phyloP scores from a whole-genome alignment of 2,113 vertebrate genomes.

The Crotophaga sulcirostris region DNA sequence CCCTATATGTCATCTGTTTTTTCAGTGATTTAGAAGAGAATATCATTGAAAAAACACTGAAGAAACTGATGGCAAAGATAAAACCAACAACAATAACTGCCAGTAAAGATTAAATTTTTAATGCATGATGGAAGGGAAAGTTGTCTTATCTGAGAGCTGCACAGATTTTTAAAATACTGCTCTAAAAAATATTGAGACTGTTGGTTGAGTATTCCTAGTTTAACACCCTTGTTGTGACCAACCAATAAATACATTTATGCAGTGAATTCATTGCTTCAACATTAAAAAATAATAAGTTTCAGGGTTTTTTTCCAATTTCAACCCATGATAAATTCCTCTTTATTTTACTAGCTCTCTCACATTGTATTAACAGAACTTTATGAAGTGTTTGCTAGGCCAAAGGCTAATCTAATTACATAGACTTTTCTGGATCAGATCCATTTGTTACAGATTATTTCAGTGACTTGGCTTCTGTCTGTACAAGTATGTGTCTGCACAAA shows the following conservation, averaged over 20 bases:
- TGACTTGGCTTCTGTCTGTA: constrained; percentile 13
- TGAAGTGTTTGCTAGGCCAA: constrained; percentile 48
- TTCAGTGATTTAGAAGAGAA: neutral
- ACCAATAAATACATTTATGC: neutral
- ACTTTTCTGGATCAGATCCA: constrained; percentile 50
- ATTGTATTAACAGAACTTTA: constrained; percentile 35
- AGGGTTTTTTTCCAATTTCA: neutral
- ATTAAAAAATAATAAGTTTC: neutral
- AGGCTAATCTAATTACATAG: constrained; percentile 65
- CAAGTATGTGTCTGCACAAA: neutral
- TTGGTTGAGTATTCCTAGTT: neutral
- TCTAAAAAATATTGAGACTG: neutral
- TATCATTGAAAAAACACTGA: neutral
- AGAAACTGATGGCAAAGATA: constrained; percentile 7
- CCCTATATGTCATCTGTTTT: neutral
- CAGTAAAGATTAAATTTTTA: constrained; percentile 5
- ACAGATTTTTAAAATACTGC: neutral
- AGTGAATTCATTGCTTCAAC: neutral
- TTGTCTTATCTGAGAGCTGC: neutral
- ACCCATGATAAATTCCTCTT: constrained; percentile 4
- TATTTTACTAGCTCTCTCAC: constrained; percentile 21
- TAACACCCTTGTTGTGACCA: neutral
- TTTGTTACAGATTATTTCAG: constrained; percentile 44
- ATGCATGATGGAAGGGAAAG: neutral
- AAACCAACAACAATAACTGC: constrained; percentile 11